Evolutionary conservation across 2,113 vertebrate genomes (phyloP).

Genomic region (Acinonyx jubatus): DNA sequence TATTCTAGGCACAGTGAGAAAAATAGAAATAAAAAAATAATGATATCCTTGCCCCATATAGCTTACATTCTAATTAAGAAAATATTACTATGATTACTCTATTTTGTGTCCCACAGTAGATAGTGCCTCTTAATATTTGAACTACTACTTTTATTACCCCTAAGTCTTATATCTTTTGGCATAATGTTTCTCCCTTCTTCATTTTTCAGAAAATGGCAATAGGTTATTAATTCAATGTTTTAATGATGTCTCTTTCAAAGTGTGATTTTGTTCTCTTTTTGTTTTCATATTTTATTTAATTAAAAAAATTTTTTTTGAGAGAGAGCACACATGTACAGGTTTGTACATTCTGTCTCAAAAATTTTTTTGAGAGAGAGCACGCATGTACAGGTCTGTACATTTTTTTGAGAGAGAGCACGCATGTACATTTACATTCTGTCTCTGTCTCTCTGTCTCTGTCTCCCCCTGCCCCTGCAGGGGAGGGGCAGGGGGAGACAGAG

Average conservation of each 20-base stretch:
- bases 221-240: not conserved
- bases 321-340: no score
- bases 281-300: not conserved
- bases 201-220: not conserved
- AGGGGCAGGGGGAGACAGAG: no score
- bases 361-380: no score
- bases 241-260: not conserved
- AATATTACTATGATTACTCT: not conserved
- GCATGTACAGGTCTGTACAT: no score
- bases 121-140: not conserved
- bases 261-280: not conserved
- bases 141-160: not conserved
- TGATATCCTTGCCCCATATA: not conserved
- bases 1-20: not conserved
- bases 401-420: no score
- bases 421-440: no score
- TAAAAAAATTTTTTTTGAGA: no score
- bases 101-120: not conserved
- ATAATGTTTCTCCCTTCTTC: not conserved
- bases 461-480: no score
- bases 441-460: no score
- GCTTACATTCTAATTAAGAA: not conserved
- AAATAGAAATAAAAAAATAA: not conserved
- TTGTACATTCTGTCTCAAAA: no score
- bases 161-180: not conserved